phyloP scores from a whole-genome alignment of 2,113 vertebrate genomes.

The Brienomyrus brachyistius region DNA sequence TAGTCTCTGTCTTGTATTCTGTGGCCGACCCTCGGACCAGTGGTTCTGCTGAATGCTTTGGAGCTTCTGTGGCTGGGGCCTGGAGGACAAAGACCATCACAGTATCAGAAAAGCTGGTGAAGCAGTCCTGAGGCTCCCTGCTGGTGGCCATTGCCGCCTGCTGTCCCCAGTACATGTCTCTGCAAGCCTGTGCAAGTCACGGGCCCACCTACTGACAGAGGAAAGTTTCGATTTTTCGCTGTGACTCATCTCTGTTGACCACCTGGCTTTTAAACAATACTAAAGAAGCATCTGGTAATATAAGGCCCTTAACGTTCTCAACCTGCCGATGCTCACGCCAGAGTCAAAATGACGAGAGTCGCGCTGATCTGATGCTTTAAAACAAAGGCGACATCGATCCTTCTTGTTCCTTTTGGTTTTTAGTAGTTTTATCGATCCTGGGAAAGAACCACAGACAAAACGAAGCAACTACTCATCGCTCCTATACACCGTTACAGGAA shows the following conservation, averaged over 20 bases:
- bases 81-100: constrained; percentile 22
- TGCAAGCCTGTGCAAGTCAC: neutral
- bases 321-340: neutral
- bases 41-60: constrained; percentile 67
- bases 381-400: too few species aligned
- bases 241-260: neutral
- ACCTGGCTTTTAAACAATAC: neutral
- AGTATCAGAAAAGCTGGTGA: neutral
- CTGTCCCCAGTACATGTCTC: neutral
- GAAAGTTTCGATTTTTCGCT: neutral
- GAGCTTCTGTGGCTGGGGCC: constrained; percentile 65
- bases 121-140: neutral
- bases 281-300: neutral
- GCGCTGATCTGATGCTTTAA: neutral
- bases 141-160: neutral
- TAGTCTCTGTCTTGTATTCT: constrained; percentile 95
- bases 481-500: neutral
- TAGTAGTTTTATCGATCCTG: neutral
- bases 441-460: neutral
- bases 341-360: neutral
- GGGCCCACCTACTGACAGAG: neutral
- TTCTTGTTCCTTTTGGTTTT: neutral
- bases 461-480: neutral
- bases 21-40: constrained; percentile 68
- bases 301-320: neutral